A percentile compares a stretch with the other conserved stretches of the same genome.
Conservation (phyloP, 2,113 vertebrate genomes). For the Poecilia latipinna region DNA sequence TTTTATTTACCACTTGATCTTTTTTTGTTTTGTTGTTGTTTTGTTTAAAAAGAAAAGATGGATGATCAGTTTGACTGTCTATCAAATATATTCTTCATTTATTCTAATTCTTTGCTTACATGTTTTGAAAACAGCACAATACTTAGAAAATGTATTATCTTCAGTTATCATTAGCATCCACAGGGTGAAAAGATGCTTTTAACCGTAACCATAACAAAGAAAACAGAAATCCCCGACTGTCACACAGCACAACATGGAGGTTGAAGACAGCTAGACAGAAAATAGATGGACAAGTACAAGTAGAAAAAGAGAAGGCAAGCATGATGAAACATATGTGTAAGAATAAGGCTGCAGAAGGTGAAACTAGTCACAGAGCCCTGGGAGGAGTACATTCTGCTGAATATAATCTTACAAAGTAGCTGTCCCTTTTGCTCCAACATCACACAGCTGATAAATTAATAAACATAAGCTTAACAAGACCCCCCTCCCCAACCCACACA, state of each 20-base stretch:
- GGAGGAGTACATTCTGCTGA: neutral
- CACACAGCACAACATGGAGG: neutral
- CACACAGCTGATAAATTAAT: constrained; percentile 22
- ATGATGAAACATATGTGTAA: constrained; percentile 38
- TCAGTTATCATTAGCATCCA: neutral
- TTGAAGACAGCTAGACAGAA: neutral
- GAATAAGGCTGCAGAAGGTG: neutral
- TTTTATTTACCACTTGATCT: too few species aligned
- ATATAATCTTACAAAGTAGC: neutral
- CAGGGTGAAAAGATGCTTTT: neutral
- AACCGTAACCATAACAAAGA: neutral
- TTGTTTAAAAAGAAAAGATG: too few species aligned
- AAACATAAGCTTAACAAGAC: constrained; percentile 7
- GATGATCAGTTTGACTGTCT: too few species aligned
- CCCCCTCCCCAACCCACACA: constrained; percentile 17
- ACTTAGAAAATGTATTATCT: too few species aligned
- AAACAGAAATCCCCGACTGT: neutral
- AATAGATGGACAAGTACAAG: neutral
- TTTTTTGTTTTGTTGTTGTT: too few species aligned
- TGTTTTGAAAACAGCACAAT: too few species aligned
- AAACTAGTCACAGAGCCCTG: constrained; percentile 1
- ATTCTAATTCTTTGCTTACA: too few species aligned
- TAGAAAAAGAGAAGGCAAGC: constrained; percentile 9
- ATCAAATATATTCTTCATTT: too few species aligned
- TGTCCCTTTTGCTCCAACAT: neutral